Evolutionary conservation across 2,113 vertebrate species (phyloP).

Genomic region (Ameiurus melas): DNA sequence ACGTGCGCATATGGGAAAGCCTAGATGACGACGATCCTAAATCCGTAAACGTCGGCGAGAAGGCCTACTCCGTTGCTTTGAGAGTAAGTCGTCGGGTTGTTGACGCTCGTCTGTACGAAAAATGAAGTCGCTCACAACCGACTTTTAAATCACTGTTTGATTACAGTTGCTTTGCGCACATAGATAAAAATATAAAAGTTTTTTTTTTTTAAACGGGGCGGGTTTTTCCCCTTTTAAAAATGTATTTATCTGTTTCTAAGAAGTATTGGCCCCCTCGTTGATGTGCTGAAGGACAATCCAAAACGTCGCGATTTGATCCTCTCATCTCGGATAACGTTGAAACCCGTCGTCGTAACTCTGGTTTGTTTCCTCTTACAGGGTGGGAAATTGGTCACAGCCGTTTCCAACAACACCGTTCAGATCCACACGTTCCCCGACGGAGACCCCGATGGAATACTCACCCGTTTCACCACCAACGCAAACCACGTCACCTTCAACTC

Average conservation of each 20-base stretch:
- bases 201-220: too few relatives aligned
- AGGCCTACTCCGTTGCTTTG: constrained; percentile 85
- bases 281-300: neutral
- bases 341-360: neutral
- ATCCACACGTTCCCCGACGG: constrained; percentile 92
- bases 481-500: constrained; percentile 87
- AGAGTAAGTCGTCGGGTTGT: constrained; percentile 72
- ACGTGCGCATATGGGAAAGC: constrained; percentile 92
- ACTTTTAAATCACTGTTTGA: neutral
- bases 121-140: neutral
- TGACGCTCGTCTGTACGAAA: neutral
- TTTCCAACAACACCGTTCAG: constrained; percentile 90
- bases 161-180: neutral
- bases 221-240: too few relatives aligned
- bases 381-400: constrained; percentile 84
- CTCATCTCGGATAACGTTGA: neutral
- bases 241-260: too few relatives aligned
- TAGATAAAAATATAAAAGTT: too few relatives aligned
- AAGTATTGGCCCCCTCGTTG: neutral
- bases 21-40: constrained; percentile 94
- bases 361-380: constrained; percentile 68
- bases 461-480: constrained; percentile 89
- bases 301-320: neutral
- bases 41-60: constrained; percentile 93
- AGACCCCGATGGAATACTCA: constrained; percentile 89